Percentiles rank a stretch among this genome's conserved stretches.
phyloP scores from a whole-genome alignment of 2,888 invertebrate species.

The Luffia ferchaultella region DNA sequence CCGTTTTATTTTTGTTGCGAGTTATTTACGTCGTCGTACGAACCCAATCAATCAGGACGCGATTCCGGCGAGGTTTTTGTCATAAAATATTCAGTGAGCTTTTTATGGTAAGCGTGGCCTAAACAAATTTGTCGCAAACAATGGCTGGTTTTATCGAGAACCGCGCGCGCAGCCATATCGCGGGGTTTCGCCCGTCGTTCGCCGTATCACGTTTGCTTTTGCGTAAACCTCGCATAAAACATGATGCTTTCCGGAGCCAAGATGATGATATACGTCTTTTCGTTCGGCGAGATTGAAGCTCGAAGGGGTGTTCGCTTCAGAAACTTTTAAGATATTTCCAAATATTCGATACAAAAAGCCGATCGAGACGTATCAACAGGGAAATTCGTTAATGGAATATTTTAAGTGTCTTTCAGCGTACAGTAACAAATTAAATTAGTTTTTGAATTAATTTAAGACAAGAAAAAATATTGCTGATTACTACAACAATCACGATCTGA shows the following conservation, averaged over 20 bases:
- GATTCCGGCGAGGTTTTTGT: slow-evolving; percentile 13
- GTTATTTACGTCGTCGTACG: slow-evolving; percentile 27
- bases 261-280: slow-evolving; percentile 5
- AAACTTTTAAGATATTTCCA: neutral
- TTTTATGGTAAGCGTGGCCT: slow-evolving; percentile 23
- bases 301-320: slow-evolving; percentile 1
- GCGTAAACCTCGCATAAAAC: slow-evolving; percentile 22
- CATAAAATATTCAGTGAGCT: slow-evolving; percentile 26
- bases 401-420: too few species aligned
- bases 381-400: too few species aligned
- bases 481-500: too few species aligned
- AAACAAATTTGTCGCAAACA: slow-evolving; percentile 27
- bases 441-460: too few species aligned
- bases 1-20: slow-evolving; percentile 11
- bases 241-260: slow-evolving; percentile 7
- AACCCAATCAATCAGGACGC: slow-evolving; percentile 35
- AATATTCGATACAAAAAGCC: too few species aligned
- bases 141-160: slow-evolving; percentile 28
- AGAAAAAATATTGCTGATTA: too few species aligned
- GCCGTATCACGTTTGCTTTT: slow-evolving; percentile 21
- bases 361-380: too few species aligned
- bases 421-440: too few species aligned
- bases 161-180: slow-evolving; percentile 14
- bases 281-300: slow-evolving; percentile 6
- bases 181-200: slow-evolving; percentile 18